phyloP scores from a whole-genome alignment of 2,797 vertebrate genomes.

The Fundulus diaphanus region DNA sequence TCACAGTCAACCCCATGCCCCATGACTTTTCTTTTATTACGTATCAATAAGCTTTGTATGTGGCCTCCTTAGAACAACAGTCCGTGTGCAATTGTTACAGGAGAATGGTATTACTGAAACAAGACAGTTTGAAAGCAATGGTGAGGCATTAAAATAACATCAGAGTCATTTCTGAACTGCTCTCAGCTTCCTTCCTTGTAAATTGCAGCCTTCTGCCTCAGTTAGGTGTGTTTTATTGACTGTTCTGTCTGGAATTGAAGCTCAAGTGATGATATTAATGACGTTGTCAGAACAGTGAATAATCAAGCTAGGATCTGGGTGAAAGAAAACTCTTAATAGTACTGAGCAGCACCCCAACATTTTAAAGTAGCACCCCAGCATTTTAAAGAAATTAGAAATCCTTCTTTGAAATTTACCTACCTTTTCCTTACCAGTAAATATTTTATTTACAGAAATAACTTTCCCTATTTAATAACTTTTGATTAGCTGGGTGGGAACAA shows the following conservation, averaged over 20 bases:
- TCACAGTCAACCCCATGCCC: slow-evolving; percentile 33
- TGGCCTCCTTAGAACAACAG: slow-evolving; percentile 21
- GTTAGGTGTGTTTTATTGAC: slow-evolving; percentile 25
- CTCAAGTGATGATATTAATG: slow-evolving; percentile 2
- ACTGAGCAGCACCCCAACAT: slow-evolving; percentile 18
- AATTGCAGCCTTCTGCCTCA: slow-evolving; percentile 14
- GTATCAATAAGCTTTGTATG: slow-evolving; percentile 15
- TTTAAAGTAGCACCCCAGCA: too few relatives aligned
- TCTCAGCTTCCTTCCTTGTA: not conserved
- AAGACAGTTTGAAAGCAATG: slow-evolving; percentile 29
- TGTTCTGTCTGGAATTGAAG: slow-evolving; percentile 1
- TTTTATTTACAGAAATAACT: slow-evolving; percentile 59
- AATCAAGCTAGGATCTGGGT: slow-evolving; percentile 33
- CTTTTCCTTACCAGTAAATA: slow-evolving; percentile 69
- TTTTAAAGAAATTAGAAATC: slow-evolving; percentile 61
- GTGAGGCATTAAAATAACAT: slow-evolving; percentile 13
- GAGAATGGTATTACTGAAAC: slow-evolving; percentile 23
- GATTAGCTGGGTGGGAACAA: slow-evolving; percentile 55
- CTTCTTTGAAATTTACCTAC: slow-evolving; percentile 53
- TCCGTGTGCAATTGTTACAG: slow-evolving; percentile 22
- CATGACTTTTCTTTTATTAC: slow-evolving; percentile 36
- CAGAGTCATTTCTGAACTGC: slow-evolving; percentile 4
- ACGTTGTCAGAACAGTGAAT: not conserved
- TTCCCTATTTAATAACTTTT: slow-evolving; percentile 49
- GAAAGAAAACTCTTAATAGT: slow-evolving; percentile 30